phyloP scores from a whole-genome alignment of 2,113 vertebrate genomes.

The Aepyceros melampus region DNA sequence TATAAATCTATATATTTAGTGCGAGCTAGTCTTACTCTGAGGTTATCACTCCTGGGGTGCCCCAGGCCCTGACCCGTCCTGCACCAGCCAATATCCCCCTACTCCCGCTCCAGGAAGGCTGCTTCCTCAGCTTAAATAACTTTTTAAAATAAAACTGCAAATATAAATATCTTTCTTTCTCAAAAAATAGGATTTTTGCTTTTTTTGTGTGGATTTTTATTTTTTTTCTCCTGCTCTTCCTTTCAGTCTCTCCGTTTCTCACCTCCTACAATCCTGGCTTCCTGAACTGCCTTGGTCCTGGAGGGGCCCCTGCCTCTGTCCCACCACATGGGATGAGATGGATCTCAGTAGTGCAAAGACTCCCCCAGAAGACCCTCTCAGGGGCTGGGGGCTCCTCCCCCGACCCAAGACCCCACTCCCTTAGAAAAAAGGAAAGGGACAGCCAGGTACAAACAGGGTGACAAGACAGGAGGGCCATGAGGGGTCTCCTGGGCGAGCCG shows the following conservation, averaged over 20 bases:
- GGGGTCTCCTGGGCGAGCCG: neutral
- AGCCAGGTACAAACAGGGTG: neutral
- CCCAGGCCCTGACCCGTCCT: conserved; percentile 58
- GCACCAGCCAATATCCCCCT: conserved; percentile 21
- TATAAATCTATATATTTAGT: conserved; percentile 55
- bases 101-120: conserved; percentile 41
- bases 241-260: neutral
- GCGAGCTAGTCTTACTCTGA: conserved; percentile 52
- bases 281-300: neutral
- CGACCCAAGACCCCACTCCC: neutral
- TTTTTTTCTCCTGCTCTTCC: neutral
- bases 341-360: conserved; percentile 45
- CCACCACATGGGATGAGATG: neutral
- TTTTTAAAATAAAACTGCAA: conserved; percentile 77
- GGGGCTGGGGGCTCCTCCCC: neutral
- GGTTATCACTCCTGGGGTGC: conserved; percentile 12
- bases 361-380: neutral
- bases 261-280: neutral
- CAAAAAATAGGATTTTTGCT: conserved; percentile 73
- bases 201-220: conserved; percentile 38
- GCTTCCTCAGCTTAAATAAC: conserved; percentile 78
- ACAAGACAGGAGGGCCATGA: neutral
- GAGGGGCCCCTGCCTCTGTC: neutral
- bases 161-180: conserved; percentile 79
- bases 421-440: neutral